Evolutionary conservation across 2,797 vertebrate species (phyloP).

Genomic region (Anguilla marmorata): DNA sequence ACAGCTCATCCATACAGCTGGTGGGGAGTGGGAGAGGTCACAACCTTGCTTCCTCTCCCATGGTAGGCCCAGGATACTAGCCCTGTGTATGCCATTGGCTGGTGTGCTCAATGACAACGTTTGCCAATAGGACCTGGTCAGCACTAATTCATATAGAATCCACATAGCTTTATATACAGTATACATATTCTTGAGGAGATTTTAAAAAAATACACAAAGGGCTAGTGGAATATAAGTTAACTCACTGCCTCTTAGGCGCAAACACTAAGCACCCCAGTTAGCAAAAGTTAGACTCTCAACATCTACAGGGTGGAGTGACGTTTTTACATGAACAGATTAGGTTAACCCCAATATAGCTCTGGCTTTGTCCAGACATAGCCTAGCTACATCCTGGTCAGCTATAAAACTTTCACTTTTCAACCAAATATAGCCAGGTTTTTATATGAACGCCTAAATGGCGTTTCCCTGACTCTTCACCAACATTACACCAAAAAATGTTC

Average conservation of each 20-base stretch:
- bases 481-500: conserved; percentile 4
- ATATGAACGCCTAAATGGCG: too few species aligned
- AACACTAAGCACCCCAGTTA: too few species aligned
- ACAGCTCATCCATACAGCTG: conserved; percentile 61
- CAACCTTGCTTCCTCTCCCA: conserved; percentile 46
- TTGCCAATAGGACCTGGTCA: conserved; percentile 35
- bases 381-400: too few species aligned
- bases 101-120: conserved; percentile 41
- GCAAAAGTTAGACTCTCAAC: too few species aligned
- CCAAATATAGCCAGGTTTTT: too few species aligned
- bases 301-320: too few species aligned
- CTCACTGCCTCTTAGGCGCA: not conserved
- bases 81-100: conserved; percentile 46
- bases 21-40: conserved; percentile 52
- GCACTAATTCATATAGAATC: conserved; percentile 5
- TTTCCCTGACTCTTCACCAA: too few species aligned
- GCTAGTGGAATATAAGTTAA: not conserved
- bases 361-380: too few species aligned
- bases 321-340: too few species aligned
- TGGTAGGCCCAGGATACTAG: conserved; percentile 47
- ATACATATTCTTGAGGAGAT: conserved; percentile 20
- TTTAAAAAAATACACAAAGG: not conserved
- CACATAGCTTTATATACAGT: conserved; percentile 25
- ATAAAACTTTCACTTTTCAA: too few species aligned
- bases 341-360: too few species aligned